phyloP scores from a whole-genome alignment of 1,140 invertebrate species.

The Philopotamus ludificatus region DNA sequence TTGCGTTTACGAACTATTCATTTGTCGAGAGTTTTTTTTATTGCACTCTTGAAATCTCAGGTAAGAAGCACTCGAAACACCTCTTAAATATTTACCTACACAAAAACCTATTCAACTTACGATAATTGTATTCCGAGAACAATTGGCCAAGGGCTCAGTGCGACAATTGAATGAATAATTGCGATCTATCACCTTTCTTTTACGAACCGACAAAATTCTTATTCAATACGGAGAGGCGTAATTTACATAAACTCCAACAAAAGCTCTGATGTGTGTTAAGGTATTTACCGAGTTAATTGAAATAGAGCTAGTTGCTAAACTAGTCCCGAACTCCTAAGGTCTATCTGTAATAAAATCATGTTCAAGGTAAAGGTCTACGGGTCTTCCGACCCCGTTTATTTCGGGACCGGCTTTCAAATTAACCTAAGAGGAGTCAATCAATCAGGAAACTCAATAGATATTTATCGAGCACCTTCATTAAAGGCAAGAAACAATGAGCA shows the following conservation, averaged over 20 bases:
- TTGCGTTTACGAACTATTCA: not conserved
- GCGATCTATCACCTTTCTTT: too few species aligned
- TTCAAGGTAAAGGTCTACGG: not conserved
- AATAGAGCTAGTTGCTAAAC: not conserved
- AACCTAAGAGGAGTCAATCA: not conserved
- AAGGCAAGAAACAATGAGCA: too few species aligned
- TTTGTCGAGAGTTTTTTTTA: not conserved
- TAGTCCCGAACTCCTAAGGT: not conserved
- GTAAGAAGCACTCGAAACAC: too few species aligned
- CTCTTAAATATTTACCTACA: too few species aligned
- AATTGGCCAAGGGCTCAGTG: too few species aligned
- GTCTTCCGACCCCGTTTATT: not conserved
- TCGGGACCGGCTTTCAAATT: not conserved
- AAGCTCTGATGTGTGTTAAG: not conserved
- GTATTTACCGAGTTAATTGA: not conserved
- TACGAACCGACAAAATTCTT: too few species aligned
- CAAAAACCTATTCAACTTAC: too few species aligned
- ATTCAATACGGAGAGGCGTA: too few species aligned
- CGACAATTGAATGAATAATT: too few species aligned
- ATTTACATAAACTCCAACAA: too few species aligned
- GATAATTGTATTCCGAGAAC: too few species aligned
- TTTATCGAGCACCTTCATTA: not conserved
- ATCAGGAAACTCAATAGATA: not conserved
- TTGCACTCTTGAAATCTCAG: not conserved
- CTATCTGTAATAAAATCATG: not conserved